A percentile compares a stretch with the other conserved stretches of the same genome.
These are phyloP conservation scores for Ceryle rudis DNA, from an alignment of 2,797 vertebrate genomes.

Conservation along the genomic window DNA sequence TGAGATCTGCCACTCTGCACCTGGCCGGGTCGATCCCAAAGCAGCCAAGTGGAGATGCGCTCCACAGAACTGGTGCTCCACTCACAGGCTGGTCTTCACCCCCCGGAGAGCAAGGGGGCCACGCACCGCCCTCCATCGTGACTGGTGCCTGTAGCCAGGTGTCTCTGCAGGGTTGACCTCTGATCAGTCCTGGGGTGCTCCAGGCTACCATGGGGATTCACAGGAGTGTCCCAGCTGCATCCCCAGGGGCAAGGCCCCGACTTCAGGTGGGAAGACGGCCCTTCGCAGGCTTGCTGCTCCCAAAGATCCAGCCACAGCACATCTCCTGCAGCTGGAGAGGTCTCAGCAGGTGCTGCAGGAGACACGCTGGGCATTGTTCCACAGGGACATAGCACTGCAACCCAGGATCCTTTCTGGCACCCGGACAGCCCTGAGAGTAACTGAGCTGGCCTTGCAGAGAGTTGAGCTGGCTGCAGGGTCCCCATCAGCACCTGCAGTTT, in stretches of 20 bases:
- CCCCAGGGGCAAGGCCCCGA: accelerated
- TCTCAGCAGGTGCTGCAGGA: not conserved
- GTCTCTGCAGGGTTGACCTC: not conserved
- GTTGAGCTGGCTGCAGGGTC: not conserved
- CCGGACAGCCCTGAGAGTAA: not conserved
- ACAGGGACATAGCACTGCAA: accelerated
- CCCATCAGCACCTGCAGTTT: not conserved
- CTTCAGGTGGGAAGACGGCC: not conserved
- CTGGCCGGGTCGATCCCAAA: too few relatives aligned
- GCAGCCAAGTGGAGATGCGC: not conserved
- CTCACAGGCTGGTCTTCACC: not conserved
- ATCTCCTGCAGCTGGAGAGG: not conserved
- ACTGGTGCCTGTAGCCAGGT: not conserved
- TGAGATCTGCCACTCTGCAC: too few relatives aligned
- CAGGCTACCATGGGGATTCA: not conserved
- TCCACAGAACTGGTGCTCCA: not conserved
- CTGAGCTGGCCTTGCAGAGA: not conserved
- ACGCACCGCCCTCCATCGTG: not conserved
- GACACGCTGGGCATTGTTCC: accelerated
- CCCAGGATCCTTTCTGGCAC: not conserved
- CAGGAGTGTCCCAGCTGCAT: not conserved
- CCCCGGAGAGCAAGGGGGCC: not conserved
- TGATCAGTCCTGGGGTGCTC: not conserved
- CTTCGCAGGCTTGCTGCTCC: not conserved
- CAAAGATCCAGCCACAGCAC: not conserved